phyloP scores from a whole-genome alignment of 2,113 vertebrate genomes.

The Recurvirostra avosetta region DNA sequence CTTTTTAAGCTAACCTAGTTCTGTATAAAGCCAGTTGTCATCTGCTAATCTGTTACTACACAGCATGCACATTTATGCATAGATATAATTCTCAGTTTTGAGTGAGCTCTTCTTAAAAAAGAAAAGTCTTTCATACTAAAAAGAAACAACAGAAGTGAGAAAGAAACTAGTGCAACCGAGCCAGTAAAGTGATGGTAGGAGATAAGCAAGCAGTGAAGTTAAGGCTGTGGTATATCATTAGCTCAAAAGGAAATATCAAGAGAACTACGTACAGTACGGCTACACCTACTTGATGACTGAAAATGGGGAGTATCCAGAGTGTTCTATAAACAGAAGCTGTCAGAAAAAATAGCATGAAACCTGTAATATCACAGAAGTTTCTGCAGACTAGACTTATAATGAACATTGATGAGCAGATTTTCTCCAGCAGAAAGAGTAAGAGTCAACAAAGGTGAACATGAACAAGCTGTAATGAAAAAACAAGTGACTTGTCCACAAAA shows the following conservation, averaged over 20 bases:
- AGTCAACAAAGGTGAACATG: background rate
- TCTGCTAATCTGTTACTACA: background rate
- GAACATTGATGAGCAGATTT: rapidly evolving
- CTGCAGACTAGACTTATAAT: background rate
- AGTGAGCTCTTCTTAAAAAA: background rate
- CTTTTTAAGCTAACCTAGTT: background rate
- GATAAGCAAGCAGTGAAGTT: background rate
- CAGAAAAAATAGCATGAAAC: background rate
- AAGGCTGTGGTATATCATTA: background rate
- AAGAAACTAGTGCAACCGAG: background rate
- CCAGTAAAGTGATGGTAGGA: background rate
- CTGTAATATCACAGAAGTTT: background rate
- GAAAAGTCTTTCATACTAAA: background rate
- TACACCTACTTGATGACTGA: background rate
- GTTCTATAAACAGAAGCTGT: background rate
- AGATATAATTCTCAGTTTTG: background rate
- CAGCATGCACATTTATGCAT: background rate
- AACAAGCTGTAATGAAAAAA: background rate
- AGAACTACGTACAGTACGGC: background rate
- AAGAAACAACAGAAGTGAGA: background rate
- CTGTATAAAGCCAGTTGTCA: background rate
- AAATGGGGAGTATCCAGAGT: background rate
- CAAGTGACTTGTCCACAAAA: background rate
- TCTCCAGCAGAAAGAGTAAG: background rate
- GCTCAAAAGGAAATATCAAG: background rate